Evolutionary conservation across 2,113 vertebrate genomes (phyloP).

Genomic region (Burhinus bistriatus): DNA sequence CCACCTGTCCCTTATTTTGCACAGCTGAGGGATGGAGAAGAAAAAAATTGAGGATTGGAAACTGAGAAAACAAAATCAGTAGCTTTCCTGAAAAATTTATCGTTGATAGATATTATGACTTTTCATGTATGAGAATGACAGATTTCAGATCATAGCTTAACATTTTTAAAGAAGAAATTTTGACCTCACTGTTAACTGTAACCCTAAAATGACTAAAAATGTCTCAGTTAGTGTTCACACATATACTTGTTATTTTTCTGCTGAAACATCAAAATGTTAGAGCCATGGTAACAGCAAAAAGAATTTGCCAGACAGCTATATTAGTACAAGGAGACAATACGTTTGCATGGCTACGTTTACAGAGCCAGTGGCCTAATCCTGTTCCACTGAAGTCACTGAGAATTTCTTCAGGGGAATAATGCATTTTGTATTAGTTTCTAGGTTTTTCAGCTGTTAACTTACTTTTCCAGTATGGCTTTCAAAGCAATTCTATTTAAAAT

Average conservation of each 20-base stretch:
- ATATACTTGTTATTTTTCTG: constrained; percentile 2
- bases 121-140: not conserved
- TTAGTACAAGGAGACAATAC: not conserved
- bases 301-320: not conserved
- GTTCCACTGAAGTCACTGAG: not conserved
- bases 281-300: constrained; percentile 15
- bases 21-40: not conserved
- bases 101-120: not conserved
- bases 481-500: not conserved
- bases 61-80: not conserved
- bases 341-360: not conserved
- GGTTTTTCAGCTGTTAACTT: not conserved
- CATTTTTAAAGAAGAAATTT: not conserved
- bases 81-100: not conserved
- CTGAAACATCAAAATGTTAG: constrained; percentile 21
- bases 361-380: constrained; percentile 3
- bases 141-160: not conserved
- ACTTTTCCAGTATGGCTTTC: not conserved
- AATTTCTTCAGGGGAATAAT: constrained; percentile 1
- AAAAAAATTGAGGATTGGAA: not conserved
- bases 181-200: not conserved
- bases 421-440: not conserved
- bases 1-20: not conserved
- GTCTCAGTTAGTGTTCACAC: not conserved
- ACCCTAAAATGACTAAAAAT: not conserved